These are phyloP conservation scores for Eupeodes luniger DNA, from an alignment of 2,888 invertebrate species.

Conservation along the genomic window DNA sequence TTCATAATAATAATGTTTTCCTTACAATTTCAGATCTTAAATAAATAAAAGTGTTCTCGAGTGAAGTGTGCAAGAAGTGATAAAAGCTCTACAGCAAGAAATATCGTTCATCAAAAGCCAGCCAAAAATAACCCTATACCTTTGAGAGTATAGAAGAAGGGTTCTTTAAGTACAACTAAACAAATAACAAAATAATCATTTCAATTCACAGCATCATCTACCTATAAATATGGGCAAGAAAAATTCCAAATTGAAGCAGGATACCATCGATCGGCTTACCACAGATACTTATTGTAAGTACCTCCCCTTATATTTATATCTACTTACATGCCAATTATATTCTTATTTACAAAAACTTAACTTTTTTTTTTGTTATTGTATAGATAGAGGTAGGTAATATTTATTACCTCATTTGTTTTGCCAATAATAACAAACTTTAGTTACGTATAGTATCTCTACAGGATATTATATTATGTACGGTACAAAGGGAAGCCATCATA, in stretches of 20 bases:
- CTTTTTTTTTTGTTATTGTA: neutral
- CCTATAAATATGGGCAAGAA: conserved; percentile 93
- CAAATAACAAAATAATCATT: conserved; percentile 33
- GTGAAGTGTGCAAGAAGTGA: conserved; percentile 6
- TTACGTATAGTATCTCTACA: too few relatives aligned
- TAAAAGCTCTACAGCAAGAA: neutral
- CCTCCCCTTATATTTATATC: neutral
- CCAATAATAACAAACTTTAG: conserved; percentile 12
- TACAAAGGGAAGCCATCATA: conserved; percentile 7
- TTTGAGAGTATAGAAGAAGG: neutral
- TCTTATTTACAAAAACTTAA: conserved; percentile 16
- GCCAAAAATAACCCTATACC: neutral
- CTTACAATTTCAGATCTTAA: conserved; percentile 27
- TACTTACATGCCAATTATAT: conserved; percentile 1
- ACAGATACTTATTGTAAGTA: conserved; percentile 97
- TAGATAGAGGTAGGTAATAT: conserved; percentile 17
- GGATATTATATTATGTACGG: neutral
- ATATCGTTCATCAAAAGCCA: neutral
- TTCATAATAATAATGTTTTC: neutral
- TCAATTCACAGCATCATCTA: conserved; percentile 65
- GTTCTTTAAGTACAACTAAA: neutral
- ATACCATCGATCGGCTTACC: conserved; percentile 96
- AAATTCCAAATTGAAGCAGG: conserved; percentile 97
- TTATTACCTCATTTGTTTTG: conserved; percentile 1
- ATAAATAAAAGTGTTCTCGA: conserved; percentile 7